A percentile compares a stretch with the other conserved stretches of the same genome.
Conservation (phyloP, 2,113 vertebrate species). For the Semicossyphus pulcher region DNA sequence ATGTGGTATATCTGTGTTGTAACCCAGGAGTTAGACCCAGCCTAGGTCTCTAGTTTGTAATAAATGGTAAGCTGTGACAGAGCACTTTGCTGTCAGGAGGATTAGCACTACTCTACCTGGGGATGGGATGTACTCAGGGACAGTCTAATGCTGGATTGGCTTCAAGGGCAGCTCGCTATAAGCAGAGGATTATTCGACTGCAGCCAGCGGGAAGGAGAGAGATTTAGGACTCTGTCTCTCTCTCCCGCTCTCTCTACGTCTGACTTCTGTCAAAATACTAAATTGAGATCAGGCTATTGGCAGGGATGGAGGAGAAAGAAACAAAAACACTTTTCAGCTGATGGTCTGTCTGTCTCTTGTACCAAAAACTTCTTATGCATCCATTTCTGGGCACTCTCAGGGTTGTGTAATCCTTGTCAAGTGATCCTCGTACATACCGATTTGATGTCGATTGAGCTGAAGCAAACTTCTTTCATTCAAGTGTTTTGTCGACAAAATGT, state of each 20-base stretch:
- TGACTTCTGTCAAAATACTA: slow-evolving; percentile 60
- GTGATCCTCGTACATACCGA: neutral
- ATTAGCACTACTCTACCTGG: slow-evolving; percentile 73
- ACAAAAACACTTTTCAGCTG: neutral
- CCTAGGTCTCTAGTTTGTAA: slow-evolving; percentile 49
- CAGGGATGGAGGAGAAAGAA: slow-evolving; percentile 37
- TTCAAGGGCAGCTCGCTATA: slow-evolving; percentile 72
- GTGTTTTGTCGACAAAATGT: too few species aligned
- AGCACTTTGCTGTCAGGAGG: slow-evolving; percentile 66
- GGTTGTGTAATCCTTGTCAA: neutral
- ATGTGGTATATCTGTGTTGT: slow-evolving; percentile 23
- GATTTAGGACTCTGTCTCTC: slow-evolving; percentile 43
- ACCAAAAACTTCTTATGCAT: neutral
- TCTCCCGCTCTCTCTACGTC: slow-evolving; percentile 18
- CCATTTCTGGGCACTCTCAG: neutral
- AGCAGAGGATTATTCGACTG: slow-evolving; percentile 72
- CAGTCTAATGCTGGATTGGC: slow-evolving; percentile 70
- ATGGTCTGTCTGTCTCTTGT: neutral
- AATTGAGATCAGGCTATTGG: slow-evolving; percentile 43
- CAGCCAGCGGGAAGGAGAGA: slow-evolving; percentile 64
- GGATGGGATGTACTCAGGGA: slow-evolving; percentile 73
- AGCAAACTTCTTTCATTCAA: too few species aligned
- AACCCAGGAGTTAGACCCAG: slow-evolving; percentile 56
- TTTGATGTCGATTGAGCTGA: neutral
- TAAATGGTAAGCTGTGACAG: slow-evolving; percentile 56